Conservation (phyloP, 1,140 invertebrate genomes). For the Bicyclus anynana region DNA sequence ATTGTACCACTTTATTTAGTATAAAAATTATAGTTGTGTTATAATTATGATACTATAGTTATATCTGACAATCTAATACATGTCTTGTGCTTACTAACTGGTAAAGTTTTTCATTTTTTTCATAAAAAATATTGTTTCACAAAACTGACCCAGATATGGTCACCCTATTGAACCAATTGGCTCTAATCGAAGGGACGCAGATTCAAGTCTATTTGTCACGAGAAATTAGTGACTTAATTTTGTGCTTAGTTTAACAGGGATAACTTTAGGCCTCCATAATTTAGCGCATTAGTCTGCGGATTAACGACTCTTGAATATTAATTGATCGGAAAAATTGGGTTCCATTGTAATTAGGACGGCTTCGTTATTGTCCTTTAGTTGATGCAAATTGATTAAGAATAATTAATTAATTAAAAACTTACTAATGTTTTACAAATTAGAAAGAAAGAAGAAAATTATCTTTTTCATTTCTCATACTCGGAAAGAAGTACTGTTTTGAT, state of each 20-base stretch:
- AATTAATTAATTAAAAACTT: background rate
- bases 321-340: constrained; percentile 14
- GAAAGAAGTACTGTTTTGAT: too few species aligned
- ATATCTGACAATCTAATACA: too few species aligned
- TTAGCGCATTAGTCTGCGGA: constrained; percentile 6
- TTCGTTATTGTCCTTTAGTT: background rate
- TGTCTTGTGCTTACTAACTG: too few species aligned
- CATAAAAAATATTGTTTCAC: too few species aligned
- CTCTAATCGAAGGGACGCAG: constrained; percentile 33
- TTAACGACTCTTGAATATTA: background rate
- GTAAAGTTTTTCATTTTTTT: too few species aligned
- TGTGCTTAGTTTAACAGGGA: constrained; percentile 27
- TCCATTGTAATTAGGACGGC: background rate
- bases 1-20: too few species aligned
- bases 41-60: too few species aligned
- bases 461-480: too few species aligned
- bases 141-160: background rate
- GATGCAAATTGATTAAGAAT: background rate
- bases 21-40: too few species aligned
- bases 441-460: too few species aligned
- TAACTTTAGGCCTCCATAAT: constrained; percentile 27
- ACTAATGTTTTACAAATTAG: too few species aligned
- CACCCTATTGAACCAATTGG: constrained; percentile 19
- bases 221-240: constrained; percentile 35
- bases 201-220: constrained; percentile 40